phyloP scores from a whole-genome alignment of 92 coral and sea anemone species.

The Palythoa grandiflora region DNA sequence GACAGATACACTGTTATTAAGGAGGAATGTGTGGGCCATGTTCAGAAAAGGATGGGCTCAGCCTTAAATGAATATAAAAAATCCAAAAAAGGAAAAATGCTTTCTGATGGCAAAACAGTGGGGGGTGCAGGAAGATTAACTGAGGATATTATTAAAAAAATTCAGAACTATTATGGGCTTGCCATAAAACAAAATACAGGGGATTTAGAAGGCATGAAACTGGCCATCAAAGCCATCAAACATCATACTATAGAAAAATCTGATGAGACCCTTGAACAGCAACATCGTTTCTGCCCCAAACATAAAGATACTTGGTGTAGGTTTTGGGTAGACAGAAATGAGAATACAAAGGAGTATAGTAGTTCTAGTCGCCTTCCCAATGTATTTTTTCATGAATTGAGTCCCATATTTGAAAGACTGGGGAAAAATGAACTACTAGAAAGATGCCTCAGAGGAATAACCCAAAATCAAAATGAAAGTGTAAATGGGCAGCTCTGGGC shows the following conservation, averaged over 20 bases:
- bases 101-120: neutral
- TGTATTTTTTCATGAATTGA: conserved; percentile 48
- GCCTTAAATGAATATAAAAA: conserved; percentile 49
- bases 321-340: conserved; percentile 59
- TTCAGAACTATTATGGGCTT: neutral
- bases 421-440: conserved; percentile 37
- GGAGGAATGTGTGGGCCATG: too few relatives aligned
- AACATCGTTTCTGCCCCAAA: conserved; percentile 1
- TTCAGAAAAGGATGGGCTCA: conserved; percentile 15
- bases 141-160: conserved; percentile 26
- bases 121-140: neutral
- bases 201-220: conserved; percentile 43
- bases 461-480: conserved; percentile 72
- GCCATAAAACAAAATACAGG: conserved; percentile 33
- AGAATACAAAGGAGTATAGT: conserved; percentile 16
- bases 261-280: conserved; percentile 28
- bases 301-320: conserved; percentile 64
- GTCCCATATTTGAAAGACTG: conserved; percentile 44
- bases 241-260: conserved; percentile 35
- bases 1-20: conserved; percentile 32
- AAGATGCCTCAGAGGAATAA: conserved; percentile 63
- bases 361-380: conserved; percentile 40
- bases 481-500: conserved; percentile 75
- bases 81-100: conserved; percentile 29
- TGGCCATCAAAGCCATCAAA: conserved; percentile 48